Conservation (phyloP, 53 echinoderm and acorn worm genomes). For the Henricia sp. region DNA sequence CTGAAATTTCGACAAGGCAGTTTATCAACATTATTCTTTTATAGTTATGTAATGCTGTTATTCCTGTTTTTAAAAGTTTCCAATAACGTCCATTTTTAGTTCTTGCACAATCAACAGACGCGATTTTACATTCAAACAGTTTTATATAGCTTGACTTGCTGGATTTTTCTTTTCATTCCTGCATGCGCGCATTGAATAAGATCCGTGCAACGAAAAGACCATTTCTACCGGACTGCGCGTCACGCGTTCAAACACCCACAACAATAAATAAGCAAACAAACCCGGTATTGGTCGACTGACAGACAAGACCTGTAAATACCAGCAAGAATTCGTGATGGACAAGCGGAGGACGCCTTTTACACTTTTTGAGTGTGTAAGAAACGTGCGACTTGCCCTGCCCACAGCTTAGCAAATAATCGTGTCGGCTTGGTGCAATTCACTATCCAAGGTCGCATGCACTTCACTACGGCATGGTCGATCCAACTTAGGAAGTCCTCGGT, state of each 20-base stretch:
- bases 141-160: no score
- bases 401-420: constrained; percentile 49
- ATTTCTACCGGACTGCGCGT: constrained; percentile 7
- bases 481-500: constrained; percentile 15
- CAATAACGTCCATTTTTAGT: no score
- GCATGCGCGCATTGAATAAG: no score
- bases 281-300: constrained; percentile 56
- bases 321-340: constrained; percentile 29
- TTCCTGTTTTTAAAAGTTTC: no score
- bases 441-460: constrained; percentile 38
- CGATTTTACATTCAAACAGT: no score
- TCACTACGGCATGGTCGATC: no score
- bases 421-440: not conserved
- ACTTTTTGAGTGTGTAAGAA: not conserved
- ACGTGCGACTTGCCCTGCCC: constrained; percentile 1
- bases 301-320: constrained; percentile 40
- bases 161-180: no score
- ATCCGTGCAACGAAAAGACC: constrained; percentile 14
- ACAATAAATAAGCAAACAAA: constrained; percentile 60
- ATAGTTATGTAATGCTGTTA: no score
- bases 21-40: no score
- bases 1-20: no score
- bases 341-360: not conserved
- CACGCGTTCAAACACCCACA: constrained; percentile 59
- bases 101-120: no score